Evolutionary conservation across 1,140 invertebrate species (phyloP).

Genomic region (Scaptomyza hsui): DNA sequence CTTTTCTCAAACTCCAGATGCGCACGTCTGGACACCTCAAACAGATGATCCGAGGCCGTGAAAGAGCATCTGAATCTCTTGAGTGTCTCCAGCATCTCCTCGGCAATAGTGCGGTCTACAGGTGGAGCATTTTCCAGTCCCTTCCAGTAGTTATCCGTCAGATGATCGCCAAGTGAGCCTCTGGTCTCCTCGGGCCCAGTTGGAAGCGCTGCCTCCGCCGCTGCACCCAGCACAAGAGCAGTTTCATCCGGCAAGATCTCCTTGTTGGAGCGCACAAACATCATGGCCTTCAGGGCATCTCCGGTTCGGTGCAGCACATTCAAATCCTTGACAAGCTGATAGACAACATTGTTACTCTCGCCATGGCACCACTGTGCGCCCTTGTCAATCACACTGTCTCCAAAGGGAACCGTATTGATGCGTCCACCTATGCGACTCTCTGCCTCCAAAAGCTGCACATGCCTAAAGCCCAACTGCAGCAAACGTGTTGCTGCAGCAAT

Average conservation of each 20-base stretch:
- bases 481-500: conserved; percentile 86
- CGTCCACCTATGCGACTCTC: conserved; percentile 89
- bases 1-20: conserved; percentile 85
- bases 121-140: conserved; percentile 33
- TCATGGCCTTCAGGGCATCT: conserved; percentile 36
- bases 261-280: conserved; percentile 81
- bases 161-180: conserved; percentile 84
- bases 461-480: conserved; percentile 84
- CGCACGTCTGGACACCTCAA: conserved; percentile 86
- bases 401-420: conserved; percentile 86
- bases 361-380: conserved; percentile 93
- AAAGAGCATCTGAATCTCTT: conserved; percentile 85
- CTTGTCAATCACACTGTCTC: conserved; percentile 89
- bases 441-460: conserved; percentile 87
- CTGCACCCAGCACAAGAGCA: conserved; percentile 36
- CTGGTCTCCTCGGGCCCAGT: conserved; percentile 50
- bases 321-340: conserved; percentile 86
- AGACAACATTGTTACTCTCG: conserved; percentile 89
- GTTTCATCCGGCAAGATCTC: conserved; percentile 68
- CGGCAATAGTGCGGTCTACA: conserved; percentile 64
- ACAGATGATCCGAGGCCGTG: conserved; percentile 86
- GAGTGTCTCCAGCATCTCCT: conserved; percentile 83
- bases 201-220: conserved; percentile 14
- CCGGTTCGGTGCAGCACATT: conserved; percentile 84
- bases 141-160: conserved; percentile 76